These are phyloP conservation scores for Cirrhinus molitorella DNA, from an alignment of 2,797 vertebrate species.

Conservation along the genomic window DNA sequence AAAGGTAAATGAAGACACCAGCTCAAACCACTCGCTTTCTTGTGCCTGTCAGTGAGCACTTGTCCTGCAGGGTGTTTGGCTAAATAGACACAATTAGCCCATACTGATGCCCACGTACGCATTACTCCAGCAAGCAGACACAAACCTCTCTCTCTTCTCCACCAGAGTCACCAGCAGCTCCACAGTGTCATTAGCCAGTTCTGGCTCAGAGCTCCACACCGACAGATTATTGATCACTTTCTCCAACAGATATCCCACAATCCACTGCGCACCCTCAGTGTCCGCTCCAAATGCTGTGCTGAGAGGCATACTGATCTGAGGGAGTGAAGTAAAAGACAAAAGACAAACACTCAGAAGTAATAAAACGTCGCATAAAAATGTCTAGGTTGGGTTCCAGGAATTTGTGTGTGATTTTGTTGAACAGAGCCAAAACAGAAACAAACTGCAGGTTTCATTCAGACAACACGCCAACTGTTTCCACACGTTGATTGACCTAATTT, in stretches of 20 bases:
- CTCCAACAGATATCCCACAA: constrained; percentile 97
- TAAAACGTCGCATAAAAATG: neutral
- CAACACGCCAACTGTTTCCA: constrained; percentile 4
- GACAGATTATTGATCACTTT: constrained; percentile 99
- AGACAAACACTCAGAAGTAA: constrained; percentile 12
- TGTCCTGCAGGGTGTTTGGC: neutral
- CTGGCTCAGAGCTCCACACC: constrained; percentile 97
- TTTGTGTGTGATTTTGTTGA: neutral
- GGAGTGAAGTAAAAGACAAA: neutral
- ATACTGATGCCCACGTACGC: neutral
- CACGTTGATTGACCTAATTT: neutral
- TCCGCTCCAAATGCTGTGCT: constrained; percentile 96
- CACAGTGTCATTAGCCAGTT: constrained; percentile 96
- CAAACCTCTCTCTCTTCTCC: constrained; percentile 95
- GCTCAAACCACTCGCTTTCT: neutral
- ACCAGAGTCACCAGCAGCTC: constrained; percentile 97
- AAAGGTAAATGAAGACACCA: neutral
- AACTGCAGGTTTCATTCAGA: neutral
- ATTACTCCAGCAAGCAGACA: neutral
- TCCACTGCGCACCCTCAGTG: constrained; percentile 97
- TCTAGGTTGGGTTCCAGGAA: neutral
- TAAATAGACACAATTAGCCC: constrained; percentile 35
- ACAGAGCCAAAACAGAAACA: neutral
- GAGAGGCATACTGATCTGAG: constrained; percentile 94
- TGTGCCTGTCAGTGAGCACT: constrained; percentile 9